Evolutionary conservation across 1,140 invertebrate species (phyloP).

Genomic region (Colletes gigas): DNA sequence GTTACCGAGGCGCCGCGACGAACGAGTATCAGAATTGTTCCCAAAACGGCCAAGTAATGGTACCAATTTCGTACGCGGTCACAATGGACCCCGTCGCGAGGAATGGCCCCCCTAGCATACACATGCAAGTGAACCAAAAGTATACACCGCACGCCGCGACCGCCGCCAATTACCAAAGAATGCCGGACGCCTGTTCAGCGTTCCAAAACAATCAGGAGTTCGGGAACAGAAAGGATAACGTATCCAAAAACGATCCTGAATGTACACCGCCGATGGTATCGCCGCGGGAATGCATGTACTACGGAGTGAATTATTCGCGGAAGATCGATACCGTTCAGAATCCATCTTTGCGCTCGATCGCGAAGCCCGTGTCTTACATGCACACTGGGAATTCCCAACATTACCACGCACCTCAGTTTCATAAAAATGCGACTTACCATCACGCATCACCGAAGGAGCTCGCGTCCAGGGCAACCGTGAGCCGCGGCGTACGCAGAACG

Average conservation of each 20-base stretch:
- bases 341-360: not conserved
- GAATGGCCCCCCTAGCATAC: slow-evolving; percentile 6
- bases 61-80: slow-evolving; percentile 22
- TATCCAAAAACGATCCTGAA: slow-evolving; percentile 28
- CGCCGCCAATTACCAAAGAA: slow-evolving; percentile 28
- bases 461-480: not conserved
- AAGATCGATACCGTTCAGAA: slow-evolving; percentile 16
- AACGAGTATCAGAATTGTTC: slow-evolving; percentile 43
- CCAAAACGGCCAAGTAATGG: not conserved
- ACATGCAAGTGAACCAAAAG: slow-evolving; percentile 28
- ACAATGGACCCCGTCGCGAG: slow-evolving; percentile 26
- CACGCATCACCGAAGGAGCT: slow-evolving; percentile 25
- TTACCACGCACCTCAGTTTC: slow-evolving; percentile 16
- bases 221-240: slow-evolving; percentile 9
- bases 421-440: slow-evolving; percentile 16
- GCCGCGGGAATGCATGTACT: slow-evolving; percentile 54
- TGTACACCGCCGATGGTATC: slow-evolving; percentile 56
- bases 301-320: slow-evolving; percentile 22
- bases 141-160: not conserved
- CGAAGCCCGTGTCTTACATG: not conserved
- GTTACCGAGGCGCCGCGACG: slow-evolving; percentile 21
- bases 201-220: slow-evolving; percentile 8
- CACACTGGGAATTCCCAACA: not conserved
- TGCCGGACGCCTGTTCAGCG: not conserved
- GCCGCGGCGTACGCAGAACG: slow-evolving; percentile 26